phyloP scores from a whole-genome alignment of 2,888 invertebrate species.

The Xestobium rufovillosum region DNA sequence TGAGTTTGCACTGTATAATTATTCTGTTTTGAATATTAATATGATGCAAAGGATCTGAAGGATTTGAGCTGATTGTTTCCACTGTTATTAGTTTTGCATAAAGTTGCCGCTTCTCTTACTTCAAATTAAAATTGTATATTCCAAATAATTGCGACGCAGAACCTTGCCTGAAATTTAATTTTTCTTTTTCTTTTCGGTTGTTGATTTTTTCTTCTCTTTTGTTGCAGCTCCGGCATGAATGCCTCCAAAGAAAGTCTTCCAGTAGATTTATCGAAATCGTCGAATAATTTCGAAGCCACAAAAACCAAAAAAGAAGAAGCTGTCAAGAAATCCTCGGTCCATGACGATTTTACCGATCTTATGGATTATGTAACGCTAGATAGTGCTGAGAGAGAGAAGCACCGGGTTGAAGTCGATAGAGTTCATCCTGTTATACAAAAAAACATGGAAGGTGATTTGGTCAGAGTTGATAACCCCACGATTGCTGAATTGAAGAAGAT shows the following conservation, averaged over 20 bases:
- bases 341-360: constrained; percentile 58
- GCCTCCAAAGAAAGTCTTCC: constrained; percentile 40
- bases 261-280: constrained; percentile 18
- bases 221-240: constrained; percentile 37
- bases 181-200: too few species aligned
- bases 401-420: constrained; percentile 43
- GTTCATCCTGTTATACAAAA: constrained; percentile 45
- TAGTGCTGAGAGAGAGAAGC: constrained; percentile 47
- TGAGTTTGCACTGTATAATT: too few species aligned
- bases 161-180: too few species aligned
- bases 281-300: constrained; percentile 20
- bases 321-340: constrained; percentile 35
- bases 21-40: too few species aligned
- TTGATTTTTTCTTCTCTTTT: too few species aligned
- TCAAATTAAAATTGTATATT: too few species aligned
- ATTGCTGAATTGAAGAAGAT: constrained; percentile 60
- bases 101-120: too few species aligned
- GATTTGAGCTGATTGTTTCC: too few species aligned
- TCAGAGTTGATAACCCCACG: constrained; percentile 58
- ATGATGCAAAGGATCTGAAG: too few species aligned
- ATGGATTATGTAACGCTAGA: constrained; percentile 47
- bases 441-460: constrained; percentile 48
- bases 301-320: constrained; percentile 5
- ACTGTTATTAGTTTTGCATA: too few species aligned
- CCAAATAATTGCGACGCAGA: too few species aligned